phyloP scores from a whole-genome alignment of 2,797 vertebrate species.

The Mycteria americana region DNA sequence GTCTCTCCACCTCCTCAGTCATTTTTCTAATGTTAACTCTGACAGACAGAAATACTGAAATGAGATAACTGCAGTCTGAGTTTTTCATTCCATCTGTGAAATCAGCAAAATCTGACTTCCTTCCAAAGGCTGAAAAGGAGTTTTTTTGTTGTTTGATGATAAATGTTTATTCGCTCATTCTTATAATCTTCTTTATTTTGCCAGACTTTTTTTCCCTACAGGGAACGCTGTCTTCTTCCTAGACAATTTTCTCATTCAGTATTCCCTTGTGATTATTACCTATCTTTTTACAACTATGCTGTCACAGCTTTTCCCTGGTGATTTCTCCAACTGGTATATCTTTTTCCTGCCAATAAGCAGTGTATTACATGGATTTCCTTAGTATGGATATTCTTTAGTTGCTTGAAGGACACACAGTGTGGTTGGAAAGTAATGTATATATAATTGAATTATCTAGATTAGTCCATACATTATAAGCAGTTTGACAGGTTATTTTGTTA shows the following conservation, averaged over 20 bases:
- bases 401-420: not conserved
- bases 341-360: not conserved
- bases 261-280: not conserved
- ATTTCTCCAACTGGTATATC: not conserved
- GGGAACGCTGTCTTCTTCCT: not conserved
- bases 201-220: not conserved
- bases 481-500: not conserved
- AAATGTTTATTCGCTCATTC: not conserved
- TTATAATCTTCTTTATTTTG: not conserved
- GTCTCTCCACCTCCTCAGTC: slow-evolving; percentile 6
- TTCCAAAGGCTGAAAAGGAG: not conserved
- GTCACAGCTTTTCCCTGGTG: not conserved
- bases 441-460: not conserved
- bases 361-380: not conserved
- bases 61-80: not conserved
- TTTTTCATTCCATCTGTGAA: slow-evolving; percentile 10
- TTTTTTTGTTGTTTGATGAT: not conserved
- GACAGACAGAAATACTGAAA: slow-evolving; percentile 23
- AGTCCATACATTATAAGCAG: not conserved
- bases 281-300: not conserved
- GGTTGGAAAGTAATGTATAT: not conserved
- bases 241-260: not conserved
- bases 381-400: not conserved
- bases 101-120: not conserved
- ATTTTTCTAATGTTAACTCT: slow-evolving; percentile 42